Evolutionary conservation across 2,797 vertebrate species (phyloP).

Genomic region (Acanthurus lineatus): DNA sequence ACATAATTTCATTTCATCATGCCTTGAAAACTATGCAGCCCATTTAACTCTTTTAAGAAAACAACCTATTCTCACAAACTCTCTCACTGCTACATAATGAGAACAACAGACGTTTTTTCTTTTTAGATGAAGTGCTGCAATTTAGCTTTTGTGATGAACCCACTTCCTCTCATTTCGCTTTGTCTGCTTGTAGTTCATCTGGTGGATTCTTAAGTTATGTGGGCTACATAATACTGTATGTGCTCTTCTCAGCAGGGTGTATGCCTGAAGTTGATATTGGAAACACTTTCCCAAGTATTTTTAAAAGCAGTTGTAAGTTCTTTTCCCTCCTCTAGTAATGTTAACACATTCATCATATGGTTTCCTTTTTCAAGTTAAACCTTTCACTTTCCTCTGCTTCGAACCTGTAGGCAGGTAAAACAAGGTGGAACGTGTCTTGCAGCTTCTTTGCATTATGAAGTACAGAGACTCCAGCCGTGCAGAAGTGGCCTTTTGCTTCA

Average conservation of each 20-base stretch:
- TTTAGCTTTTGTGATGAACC: not conserved
- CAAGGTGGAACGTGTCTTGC: constrained; percentile 46
- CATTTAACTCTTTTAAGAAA: not conserved
- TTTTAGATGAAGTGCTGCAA: constrained; percentile 10
- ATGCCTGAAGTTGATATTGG: constrained; percentile 26
- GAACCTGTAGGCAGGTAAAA: constrained; percentile 41
- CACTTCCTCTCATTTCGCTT: constrained; percentile 3
- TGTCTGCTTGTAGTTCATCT: constrained; percentile 11
- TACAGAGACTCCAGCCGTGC: constrained; percentile 25
- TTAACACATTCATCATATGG: constrained; percentile 28
- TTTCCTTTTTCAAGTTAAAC: constrained; percentile 43
- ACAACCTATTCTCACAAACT: not conserved
- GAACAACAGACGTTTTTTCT: not conserved
- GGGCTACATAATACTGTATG: constrained; percentile 2
- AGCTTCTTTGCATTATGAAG: constrained; percentile 55
- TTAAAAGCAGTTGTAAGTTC: constrained; percentile 6
- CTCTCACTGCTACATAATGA: constrained; percentile 9
- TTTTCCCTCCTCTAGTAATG: constrained; percentile 39
- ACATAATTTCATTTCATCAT: constrained; percentile 13
- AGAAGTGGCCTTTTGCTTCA: constrained; percentile 36
- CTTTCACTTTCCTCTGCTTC: constrained; percentile 34
- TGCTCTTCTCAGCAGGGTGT: not conserved
- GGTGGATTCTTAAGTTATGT: not conserved
- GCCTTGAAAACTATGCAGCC: constrained; percentile 6
- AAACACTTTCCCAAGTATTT: constrained; percentile 9